Evolutionary conservation across 53 echinoderm and acorn worm species (phyloP).

Genomic region (Paracentrotus lividus): DNA sequence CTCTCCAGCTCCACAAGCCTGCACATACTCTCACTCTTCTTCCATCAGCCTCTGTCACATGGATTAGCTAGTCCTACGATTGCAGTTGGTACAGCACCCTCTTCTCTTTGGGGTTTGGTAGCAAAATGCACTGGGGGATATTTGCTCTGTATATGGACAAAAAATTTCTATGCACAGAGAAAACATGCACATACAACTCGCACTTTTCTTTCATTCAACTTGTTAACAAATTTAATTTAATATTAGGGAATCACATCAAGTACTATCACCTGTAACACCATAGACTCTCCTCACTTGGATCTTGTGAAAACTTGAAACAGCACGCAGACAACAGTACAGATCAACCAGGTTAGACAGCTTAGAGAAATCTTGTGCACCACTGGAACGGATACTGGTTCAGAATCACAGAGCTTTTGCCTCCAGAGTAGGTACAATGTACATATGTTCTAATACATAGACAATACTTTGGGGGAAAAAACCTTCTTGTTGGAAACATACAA

Average conservation of each 20-base stretch:
- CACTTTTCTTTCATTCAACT: too few species aligned
- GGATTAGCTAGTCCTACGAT: not conserved
- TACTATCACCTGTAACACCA: not conserved
- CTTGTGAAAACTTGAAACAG: conserved; percentile 33
- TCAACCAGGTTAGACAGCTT: not conserved
- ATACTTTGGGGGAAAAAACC: conserved; percentile 6
- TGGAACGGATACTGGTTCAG: conserved; percentile 45
- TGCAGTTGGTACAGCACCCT: conserved; percentile 1
- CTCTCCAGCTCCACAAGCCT: conserved; percentile 19
- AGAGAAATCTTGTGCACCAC: conserved; percentile 49
- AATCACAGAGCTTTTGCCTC: conserved; percentile 8
- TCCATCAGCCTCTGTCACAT: not conserved
- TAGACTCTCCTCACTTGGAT: not conserved
- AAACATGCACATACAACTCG: conserved; percentile 65
- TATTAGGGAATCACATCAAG: not conserved
- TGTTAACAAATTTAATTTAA: not conserved
- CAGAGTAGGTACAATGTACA: too few species aligned
- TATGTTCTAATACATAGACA: conserved; percentile 36
- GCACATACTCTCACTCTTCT: conserved; percentile 16
- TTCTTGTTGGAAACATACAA: not conserved
- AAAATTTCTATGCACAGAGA: conserved; percentile 57
- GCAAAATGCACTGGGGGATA: not conserved
- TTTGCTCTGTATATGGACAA: conserved; percentile 65
- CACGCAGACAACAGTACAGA: conserved; percentile 4
- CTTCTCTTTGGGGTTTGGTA: not conserved